phyloP scores from a whole-genome alignment of 1,140 invertebrate genomes.

The Drosophila pandora region DNA sequence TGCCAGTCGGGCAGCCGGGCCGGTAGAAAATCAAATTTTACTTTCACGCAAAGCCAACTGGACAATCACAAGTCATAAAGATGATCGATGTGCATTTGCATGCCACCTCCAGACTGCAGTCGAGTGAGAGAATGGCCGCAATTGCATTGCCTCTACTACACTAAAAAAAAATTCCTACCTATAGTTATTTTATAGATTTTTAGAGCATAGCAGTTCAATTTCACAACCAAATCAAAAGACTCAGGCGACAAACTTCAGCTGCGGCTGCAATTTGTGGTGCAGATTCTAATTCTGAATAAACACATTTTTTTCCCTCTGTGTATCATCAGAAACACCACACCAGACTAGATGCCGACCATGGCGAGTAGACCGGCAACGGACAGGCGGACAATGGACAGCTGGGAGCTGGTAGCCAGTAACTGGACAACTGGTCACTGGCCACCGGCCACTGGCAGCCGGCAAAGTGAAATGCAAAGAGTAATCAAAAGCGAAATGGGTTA shows the following conservation, averaged over 20 bases:
- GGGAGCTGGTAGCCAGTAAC: conserved; percentile 1
- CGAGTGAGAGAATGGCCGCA: conserved; percentile 56
- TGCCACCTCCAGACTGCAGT: conserved; percentile 42
- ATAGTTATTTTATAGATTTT: too few species aligned
- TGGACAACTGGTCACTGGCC: conserved; percentile 24
- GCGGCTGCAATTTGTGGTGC: too few species aligned
- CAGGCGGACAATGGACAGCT: conserved; percentile 7
- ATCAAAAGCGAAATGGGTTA: conserved; percentile 78
- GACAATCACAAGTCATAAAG: conserved; percentile 68
- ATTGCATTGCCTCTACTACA: conserved; percentile 35
- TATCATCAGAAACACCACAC: conserved; percentile 5
- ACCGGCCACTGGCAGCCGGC: conserved; percentile 37
- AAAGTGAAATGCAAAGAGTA: conserved; percentile 71
- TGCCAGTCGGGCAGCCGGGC: conserved; percentile 1
- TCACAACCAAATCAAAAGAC: too few species aligned
- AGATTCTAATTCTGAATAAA: not conserved
- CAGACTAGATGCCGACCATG: conserved; percentile 34
- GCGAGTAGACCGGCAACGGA: conserved; percentile 15
- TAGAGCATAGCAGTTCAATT: too few species aligned
- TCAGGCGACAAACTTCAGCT: too few species aligned
- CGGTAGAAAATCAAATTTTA: conserved; percentile 73
- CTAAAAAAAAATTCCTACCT: not conserved
- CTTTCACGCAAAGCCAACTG: conserved; percentile 69
- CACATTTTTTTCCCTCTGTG: conserved; percentile 6
- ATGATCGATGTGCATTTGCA: conserved; percentile 81